Conservation (phyloP, 2,113 vertebrate species). For the Phalacrocorax pelagicus region DNA sequence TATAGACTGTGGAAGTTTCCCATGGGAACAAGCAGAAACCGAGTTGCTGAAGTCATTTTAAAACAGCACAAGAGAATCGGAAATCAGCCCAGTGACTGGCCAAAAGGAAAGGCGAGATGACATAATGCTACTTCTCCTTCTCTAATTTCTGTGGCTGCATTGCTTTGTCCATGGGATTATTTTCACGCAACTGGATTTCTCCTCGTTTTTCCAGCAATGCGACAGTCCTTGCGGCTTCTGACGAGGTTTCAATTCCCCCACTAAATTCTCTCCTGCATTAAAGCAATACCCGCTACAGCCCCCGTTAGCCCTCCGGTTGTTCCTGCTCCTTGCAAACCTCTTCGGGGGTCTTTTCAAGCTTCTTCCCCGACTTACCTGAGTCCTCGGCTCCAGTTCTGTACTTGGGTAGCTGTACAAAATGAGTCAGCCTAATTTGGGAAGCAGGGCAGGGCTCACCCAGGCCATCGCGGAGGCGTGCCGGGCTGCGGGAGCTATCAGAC, state of each 20-base stretch:
- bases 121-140: conserved; percentile 27
- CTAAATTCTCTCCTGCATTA: neutral
- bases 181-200: neutral
- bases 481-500: neutral
- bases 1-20: conserved; percentile 62
- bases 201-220: neutral
- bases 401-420: neutral
- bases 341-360: neutral
- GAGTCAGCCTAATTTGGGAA: neutral
- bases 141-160: neutral
- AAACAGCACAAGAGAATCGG: conserved; percentile 53
- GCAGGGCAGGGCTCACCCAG: neutral
- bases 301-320: neutral
- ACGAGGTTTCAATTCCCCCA: neutral
- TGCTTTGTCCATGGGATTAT: neutral
- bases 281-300: neutral
- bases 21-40: conserved; percentile 46
- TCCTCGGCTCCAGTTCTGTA: neutral
- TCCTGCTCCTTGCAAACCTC: neutral
- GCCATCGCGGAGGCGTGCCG: fast-evolving
- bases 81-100: conserved; percentile 10
- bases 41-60: conserved; percentile 66
- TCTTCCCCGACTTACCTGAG: neutral
- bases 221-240: neutral
- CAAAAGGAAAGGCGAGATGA: conserved; percentile 48